phyloP scores from a whole-genome alignment of 2,888 invertebrate species.

The Timema podura region DNA sequence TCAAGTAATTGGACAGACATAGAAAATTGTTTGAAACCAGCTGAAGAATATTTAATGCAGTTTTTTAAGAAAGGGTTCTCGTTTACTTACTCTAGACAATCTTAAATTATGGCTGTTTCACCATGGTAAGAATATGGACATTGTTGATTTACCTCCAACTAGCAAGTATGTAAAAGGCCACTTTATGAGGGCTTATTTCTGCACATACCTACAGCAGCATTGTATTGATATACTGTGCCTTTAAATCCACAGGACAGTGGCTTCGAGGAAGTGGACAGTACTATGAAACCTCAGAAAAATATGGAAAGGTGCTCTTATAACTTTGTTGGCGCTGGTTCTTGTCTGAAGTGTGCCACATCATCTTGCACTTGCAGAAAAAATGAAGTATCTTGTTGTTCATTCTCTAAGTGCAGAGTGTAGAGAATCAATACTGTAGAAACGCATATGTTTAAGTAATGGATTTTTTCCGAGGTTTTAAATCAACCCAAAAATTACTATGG shows the following conservation, averaged over 20 bases:
- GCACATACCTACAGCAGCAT: background rate
- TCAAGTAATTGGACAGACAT: background rate
- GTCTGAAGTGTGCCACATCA: conserved; percentile 1
- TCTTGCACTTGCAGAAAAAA: conserved; percentile 3
- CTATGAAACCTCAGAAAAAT: background rate
- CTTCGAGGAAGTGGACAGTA: too few species aligned
- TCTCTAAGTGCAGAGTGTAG: background rate
- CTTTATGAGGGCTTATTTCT: background rate
- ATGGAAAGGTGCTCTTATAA: too few species aligned
- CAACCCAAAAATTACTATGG: too few species aligned
- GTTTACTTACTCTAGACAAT: background rate
- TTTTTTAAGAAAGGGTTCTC: background rate
- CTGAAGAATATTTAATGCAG: conserved; percentile 1
- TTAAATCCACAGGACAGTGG: background rate
- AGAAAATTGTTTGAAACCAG: background rate
- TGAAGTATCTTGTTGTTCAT: background rate
- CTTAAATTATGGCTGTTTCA: background rate
- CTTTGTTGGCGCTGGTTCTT: background rate
- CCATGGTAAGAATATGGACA: conserved; percentile 9
- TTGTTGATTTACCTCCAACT: background rate
- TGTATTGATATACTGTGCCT: background rate
- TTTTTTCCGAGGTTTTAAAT: too few species aligned
- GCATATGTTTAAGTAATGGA: too few species aligned
- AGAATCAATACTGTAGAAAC: conserved; percentile 7
- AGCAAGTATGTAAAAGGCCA: background rate